Percentiles rank a stretch among this genome's conserved stretches.
These are phyloP conservation scores for Haemorhous mexicanus DNA, from an alignment of 2,113 vertebrate species.

Conservation along the genomic window DNA sequence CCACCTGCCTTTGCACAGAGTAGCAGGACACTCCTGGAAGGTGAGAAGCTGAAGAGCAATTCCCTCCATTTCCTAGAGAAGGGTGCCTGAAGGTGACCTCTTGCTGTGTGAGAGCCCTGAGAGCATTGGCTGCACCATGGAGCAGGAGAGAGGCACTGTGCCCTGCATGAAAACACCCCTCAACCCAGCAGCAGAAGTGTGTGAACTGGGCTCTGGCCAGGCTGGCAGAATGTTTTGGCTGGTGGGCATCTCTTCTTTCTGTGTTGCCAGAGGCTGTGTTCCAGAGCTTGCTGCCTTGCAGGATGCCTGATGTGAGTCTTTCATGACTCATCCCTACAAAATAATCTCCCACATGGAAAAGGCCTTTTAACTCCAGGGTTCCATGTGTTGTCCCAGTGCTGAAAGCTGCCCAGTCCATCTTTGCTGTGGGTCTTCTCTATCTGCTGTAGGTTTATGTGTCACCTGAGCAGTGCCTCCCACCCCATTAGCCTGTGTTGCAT, in stretches of 20 bases:
- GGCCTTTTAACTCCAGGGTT: not conserved
- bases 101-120: fast-evolving
- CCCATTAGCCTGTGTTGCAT: not conserved
- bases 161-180: not conserved
- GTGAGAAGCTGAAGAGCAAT: not conserved
- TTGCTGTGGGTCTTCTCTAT: not conserved
- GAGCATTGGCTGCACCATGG: not conserved
- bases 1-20: not conserved
- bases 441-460: not conserved
- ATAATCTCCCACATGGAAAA: not conserved
- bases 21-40: not conserved
- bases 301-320: not conserved
- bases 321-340: not conserved
- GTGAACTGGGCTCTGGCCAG: not conserved
- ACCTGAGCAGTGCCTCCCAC: not conserved
- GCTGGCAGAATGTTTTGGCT: not conserved
- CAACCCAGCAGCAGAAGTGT: not conserved
- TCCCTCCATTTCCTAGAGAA: not conserved
- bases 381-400: not conserved
- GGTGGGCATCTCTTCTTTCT: not conserved
- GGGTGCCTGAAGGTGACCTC: not conserved
- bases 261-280: not conserved
- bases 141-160: not conserved
- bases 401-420: not conserved
- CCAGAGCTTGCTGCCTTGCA: not conserved